Conservation (phyloP, 2,888 invertebrate species). For the Mesorhabditis spiculigera region DNA sequence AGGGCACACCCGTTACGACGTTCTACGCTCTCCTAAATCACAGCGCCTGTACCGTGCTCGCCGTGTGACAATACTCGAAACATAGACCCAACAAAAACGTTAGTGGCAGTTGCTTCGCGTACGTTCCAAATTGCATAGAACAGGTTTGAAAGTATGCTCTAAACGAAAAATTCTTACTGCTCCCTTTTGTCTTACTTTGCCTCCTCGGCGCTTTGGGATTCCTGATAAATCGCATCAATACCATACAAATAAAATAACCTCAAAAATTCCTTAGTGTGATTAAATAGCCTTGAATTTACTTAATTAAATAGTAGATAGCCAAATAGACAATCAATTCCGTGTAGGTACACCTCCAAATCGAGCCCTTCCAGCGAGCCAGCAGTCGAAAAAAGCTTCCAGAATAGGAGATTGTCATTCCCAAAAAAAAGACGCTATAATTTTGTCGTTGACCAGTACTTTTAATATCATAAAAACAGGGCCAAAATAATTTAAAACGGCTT, state of each 20-base stretch:
- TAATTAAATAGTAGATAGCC: conserved; percentile 25
- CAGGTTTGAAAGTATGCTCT: conserved; percentile 34
- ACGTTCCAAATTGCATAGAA: conserved; percentile 37
- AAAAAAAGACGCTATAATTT: too few relatives aligned
- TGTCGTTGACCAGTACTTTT: too few relatives aligned
- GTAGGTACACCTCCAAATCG: conserved; percentile 38
- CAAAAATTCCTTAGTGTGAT: too few relatives aligned
- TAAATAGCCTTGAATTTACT: too few relatives aligned
- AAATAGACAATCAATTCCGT: conserved; percentile 34
- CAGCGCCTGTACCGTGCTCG: too few relatives aligned
- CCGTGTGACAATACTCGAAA: conserved; percentile 33
- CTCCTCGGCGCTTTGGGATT: conserved; percentile 22
- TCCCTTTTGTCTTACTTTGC: conserved; percentile 4
- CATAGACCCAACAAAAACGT: conserved; percentile 49
- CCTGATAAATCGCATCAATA: conserved; percentile 28
- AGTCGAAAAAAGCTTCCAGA: conserved; percentile 36
- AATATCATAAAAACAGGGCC: too few relatives aligned
- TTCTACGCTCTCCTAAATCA: too few relatives aligned
- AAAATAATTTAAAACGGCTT: too few relatives aligned
- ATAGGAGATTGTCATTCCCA: conserved; percentile 47
- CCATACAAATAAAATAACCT: conserved; percentile 30
- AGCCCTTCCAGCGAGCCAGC: conserved; percentile 42
- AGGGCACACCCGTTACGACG: too few relatives aligned
- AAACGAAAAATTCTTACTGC: conserved; percentile 1
- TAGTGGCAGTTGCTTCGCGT: conserved; percentile 40